Percentiles rank a stretch among this genome's conserved stretches.
Conservation (phyloP, 1,140 invertebrate genomes). For the Medauroidea extradentata region DNA sequence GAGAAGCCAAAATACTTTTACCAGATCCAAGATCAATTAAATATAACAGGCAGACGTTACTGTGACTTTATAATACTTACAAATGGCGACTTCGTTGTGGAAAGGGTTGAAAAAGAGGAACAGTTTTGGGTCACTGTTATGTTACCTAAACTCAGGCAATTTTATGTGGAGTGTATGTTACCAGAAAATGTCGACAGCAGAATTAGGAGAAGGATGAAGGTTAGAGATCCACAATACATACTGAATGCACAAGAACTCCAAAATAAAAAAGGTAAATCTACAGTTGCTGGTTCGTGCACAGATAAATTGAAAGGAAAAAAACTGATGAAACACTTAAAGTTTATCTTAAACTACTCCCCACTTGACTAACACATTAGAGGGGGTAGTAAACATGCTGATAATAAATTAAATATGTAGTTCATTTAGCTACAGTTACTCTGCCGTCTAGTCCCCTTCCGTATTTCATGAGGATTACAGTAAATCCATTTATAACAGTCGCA, state of each 20-base stretch:
- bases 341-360: too few relatives aligned
- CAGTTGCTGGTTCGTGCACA: too few relatives aligned
- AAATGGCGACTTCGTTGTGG: slow-evolving; percentile 5
- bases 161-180: slow-evolving; percentile 33
- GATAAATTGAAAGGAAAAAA: too few relatives aligned
- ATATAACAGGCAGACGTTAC: slow-evolving; percentile 12
- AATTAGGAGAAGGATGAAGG: slow-evolving; percentile 24
- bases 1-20: slow-evolving; percentile 16
- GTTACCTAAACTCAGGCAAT: slow-evolving; percentile 20
- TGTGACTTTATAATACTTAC: slow-evolving; percentile 15
- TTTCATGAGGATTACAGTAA: too few relatives aligned
- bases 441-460: too few relatives aligned
- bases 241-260: background rate
- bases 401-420: too few relatives aligned
- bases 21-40: slow-evolving; percentile 17
- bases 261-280: too few relatives aligned
- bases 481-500: too few relatives aligned
- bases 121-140: slow-evolving; percentile 24
- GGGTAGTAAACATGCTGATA: too few relatives aligned
- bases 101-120: slow-evolving; percentile 22
- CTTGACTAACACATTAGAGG: too few relatives aligned
- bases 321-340: too few relatives aligned
- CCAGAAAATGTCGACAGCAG: slow-evolving; percentile 37
- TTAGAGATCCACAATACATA: slow-evolving; percentile 27
- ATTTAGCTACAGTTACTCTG: too few relatives aligned